Conservation (phyloP, 2,113 vertebrate genomes). For the Paradoxurus hermaphroditus region DNA sequence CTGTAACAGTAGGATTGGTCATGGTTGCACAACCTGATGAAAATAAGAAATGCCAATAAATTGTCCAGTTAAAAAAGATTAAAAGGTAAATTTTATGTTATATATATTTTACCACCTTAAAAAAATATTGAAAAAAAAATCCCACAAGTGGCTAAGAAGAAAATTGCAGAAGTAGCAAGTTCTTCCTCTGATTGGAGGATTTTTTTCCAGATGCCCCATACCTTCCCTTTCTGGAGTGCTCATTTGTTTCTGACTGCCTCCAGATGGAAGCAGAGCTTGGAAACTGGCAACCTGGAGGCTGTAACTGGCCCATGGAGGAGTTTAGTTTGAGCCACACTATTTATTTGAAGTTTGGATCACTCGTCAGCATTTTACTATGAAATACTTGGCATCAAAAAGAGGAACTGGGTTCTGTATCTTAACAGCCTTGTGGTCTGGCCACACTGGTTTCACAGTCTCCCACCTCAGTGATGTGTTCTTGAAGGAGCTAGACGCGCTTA, state of each 20-base stretch:
- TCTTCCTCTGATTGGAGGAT: fast-evolving
- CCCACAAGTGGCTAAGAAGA: too few relatives aligned
- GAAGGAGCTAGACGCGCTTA: fast-evolving
- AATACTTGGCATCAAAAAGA: not conserved
- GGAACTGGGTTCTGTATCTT: not conserved
- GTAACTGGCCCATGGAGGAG: not conserved
- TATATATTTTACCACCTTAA: not conserved
- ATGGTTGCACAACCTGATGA: too few relatives aligned
- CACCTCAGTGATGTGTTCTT: fast-evolving
- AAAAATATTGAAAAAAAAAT: not conserved
- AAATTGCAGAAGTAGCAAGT: not conserved
- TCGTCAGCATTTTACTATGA: not conserved
- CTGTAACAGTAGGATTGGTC: not conserved
- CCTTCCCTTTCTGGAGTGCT: fast-evolving
- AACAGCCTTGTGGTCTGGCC: not conserved
- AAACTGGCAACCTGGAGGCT: not conserved
- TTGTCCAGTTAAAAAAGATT: not conserved
- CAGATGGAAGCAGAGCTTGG: not conserved
- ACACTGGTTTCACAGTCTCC: not conserved
- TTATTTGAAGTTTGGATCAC: not conserved
- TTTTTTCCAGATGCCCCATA: too few relatives aligned
- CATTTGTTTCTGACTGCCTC: not conserved
- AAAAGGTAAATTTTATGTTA: not conserved
- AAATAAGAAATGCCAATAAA: not conserved
- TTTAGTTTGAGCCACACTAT: not conserved